These are phyloP conservation scores for Helogale parvula DNA, from an alignment of 2,113 vertebrate species.

Conservation along the genomic window DNA sequence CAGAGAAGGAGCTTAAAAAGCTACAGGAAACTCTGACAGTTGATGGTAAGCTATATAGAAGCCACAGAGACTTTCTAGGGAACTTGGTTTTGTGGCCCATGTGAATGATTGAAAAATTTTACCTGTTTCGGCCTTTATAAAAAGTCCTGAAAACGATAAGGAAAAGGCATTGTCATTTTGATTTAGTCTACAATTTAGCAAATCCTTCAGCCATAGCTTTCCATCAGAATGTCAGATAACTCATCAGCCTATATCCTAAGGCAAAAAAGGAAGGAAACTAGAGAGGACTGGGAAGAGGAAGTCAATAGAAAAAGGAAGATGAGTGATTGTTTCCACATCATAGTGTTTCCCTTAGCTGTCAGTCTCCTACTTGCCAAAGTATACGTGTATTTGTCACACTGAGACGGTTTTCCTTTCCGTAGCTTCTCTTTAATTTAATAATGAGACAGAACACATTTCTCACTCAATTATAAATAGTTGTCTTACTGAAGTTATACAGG, in stretches of 20 bases:
- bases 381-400: background rate
- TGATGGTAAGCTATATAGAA: background rate
- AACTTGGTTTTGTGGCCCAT: background rate
- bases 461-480: background rate
- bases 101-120: background rate
- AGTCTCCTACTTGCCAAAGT: background rate
- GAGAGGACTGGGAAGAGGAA: background rate
- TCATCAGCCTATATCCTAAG: background rate
- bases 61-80: background rate
- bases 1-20: background rate
- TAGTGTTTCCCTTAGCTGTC: background rate
- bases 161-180: background rate
- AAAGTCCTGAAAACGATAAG: background rate
- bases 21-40: background rate
- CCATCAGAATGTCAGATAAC: background rate
- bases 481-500: background rate
- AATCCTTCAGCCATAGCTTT: background rate
- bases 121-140: background rate
- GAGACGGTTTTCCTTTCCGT: background rate
- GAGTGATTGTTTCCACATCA: background rate
- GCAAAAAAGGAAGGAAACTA: background rate
- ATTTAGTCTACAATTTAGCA: background rate
- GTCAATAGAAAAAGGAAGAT: background rate
- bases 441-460: background rate
- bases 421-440: background rate